phyloP scores from a whole-genome alignment of 2,888 invertebrate genomes.

The Danaus chrysippus region DNA sequence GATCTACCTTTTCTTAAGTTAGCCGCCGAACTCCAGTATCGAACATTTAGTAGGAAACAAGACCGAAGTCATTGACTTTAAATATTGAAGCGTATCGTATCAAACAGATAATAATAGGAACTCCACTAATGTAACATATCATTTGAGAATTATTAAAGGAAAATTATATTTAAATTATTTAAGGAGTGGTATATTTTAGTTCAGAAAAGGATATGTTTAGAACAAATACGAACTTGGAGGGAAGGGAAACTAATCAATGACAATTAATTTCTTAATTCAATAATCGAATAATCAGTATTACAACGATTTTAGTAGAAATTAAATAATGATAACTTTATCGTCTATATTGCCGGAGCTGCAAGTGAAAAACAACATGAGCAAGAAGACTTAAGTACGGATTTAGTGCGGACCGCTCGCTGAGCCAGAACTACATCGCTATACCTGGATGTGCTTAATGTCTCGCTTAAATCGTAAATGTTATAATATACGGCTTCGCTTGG shows the following conservation, averaged over 20 bases:
- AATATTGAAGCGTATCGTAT: too few relatives aligned
- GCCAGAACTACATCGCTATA: slow-evolving; percentile 12
- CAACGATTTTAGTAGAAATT: slow-evolving; percentile 15
- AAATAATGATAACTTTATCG: slow-evolving; percentile 18
- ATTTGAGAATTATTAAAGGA: too few relatives aligned
- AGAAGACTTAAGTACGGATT: slow-evolving; percentile 23
- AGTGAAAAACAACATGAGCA: slow-evolving; percentile 22
- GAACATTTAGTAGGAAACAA: slow-evolving; percentile 53
- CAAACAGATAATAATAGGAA: too few relatives aligned
- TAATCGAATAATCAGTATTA: neutral
- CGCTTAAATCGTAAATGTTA: slow-evolving; percentile 20
- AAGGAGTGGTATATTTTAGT: too few relatives aligned
- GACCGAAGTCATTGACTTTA: slow-evolving; percentile 16
- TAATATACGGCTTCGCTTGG: neutral
- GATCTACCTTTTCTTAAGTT: slow-evolving; percentile 23
- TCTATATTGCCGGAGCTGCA: slow-evolving; percentile 15
- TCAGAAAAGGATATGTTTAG: too few relatives aligned
- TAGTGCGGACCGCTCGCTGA: slow-evolving; percentile 18
- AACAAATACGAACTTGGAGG: too few relatives aligned
- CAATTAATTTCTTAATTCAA: too few relatives aligned
- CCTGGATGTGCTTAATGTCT: slow-evolving; percentile 12
- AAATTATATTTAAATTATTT: too few relatives aligned
- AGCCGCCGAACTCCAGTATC: slow-evolving; percentile 35
- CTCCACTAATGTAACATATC: too few relatives aligned
- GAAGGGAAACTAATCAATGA: too few relatives aligned